Evolutionary conservation across 2,888 invertebrate genomes (phyloP).

Genomic region (Macrosoma leucophasiata): DNA sequence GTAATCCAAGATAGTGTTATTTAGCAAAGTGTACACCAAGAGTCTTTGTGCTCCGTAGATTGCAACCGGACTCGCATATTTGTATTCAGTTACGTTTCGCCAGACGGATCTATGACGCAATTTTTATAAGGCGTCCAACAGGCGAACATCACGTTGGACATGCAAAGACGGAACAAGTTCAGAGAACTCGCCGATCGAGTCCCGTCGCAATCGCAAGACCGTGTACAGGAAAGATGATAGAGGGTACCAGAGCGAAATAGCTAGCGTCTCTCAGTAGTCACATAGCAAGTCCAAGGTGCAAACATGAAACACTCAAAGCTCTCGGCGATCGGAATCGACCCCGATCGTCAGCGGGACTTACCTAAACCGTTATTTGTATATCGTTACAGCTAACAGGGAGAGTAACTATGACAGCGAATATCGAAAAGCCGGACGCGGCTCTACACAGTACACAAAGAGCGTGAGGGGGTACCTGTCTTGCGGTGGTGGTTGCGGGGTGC

Average conservation of each 20-base stretch:
- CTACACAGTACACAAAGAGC: slow-evolving; percentile 37
- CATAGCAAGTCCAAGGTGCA: slow-evolving; percentile 78
- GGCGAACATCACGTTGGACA: too few species aligned
- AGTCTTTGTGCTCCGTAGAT: slow-evolving; percentile 76
- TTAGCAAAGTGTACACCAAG: slow-evolving; percentile 50
- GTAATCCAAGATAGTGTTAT: slow-evolving; percentile 74
- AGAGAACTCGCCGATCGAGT: slow-evolving; percentile 46
- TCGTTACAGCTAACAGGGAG: slow-evolving; percentile 47
- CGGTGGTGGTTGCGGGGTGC: slow-evolving; percentile 61
- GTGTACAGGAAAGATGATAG: slow-evolving; percentile 74
- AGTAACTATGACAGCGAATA: slow-evolving; percentile 51
- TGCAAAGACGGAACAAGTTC: slow-evolving; percentile 6
- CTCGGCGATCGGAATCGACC: slow-evolving; percentile 64
- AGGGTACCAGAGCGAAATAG: slow-evolving; percentile 73
- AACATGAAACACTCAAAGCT: slow-evolving; percentile 78
- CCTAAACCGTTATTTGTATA: slow-evolving; percentile 44
- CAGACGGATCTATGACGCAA: slow-evolving; percentile 34
- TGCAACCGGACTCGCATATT: slow-evolving; percentile 72
- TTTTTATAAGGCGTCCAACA: neutral
- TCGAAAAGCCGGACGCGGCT: slow-evolving; percentile 41
- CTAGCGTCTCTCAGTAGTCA: slow-evolving; percentile 72
- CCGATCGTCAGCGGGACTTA: slow-evolving; percentile 61
- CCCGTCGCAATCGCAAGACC: slow-evolving; percentile 68
- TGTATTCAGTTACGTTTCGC: slow-evolving; percentile 28
- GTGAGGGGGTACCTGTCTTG: slow-evolving; percentile 57